Evolutionary conservation across 2,888 invertebrate genomes (phyloP).

Genomic region (Xanthia icteritia): DNA sequence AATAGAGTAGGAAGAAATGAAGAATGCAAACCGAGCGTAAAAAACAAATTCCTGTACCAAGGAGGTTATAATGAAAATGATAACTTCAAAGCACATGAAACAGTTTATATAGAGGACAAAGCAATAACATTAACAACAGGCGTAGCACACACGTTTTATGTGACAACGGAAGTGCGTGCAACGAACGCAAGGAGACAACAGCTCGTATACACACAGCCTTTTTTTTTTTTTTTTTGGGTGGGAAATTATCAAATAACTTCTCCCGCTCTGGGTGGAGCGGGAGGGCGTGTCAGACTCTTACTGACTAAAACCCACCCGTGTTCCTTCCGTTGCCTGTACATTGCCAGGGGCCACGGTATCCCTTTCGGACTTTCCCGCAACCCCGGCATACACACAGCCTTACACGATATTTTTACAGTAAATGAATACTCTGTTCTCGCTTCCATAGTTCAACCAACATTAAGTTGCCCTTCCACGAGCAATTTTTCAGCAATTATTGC

Average conservation of each 20-base stretch:
- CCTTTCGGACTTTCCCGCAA: too few species aligned
- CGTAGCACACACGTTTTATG: constrained; percentile 55
- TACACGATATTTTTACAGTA: constrained; percentile 47
- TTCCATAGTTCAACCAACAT: constrained; percentile 31
- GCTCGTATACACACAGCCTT: not conserved
- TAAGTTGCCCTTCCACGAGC: not conserved
- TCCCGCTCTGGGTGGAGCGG: too few species aligned
- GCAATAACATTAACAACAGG: constrained; percentile 48
- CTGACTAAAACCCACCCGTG: too few species aligned
- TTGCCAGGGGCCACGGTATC: too few species aligned
- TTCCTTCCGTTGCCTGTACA: too few species aligned
- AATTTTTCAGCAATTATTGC: not conserved
- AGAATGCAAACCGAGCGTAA: not conserved
- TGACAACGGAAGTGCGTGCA: constrained; percentile 60
- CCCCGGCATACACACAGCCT: not conserved
- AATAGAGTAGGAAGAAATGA: not conserved
- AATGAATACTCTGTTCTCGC: constrained; percentile 51
- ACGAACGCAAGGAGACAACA: constrained; percentile 33
- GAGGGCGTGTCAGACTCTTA: too few species aligned
- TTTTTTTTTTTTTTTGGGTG: too few species aligned
- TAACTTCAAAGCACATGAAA: constrained; percentile 20
- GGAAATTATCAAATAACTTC: too few species aligned
- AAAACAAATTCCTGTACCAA: not conserved
- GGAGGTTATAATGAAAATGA: not conserved
- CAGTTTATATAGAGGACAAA: constrained; percentile 33